phyloP scores from a whole-genome alignment of 2,113 vertebrate species.

The Sialia sialis region DNA sequence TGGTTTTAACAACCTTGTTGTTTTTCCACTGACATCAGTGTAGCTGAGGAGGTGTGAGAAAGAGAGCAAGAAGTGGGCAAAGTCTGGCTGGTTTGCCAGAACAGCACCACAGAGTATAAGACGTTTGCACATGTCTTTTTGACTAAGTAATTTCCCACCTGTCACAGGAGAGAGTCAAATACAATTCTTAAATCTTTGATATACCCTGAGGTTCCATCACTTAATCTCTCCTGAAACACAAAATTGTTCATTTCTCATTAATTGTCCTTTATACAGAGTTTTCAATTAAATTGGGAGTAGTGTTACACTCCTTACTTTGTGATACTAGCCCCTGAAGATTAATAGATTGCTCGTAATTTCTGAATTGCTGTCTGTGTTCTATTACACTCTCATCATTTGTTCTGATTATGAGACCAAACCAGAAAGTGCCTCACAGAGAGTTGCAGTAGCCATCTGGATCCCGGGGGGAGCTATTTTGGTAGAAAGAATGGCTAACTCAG shows the following conservation, averaged over 20 bases:
- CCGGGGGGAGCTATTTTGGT: background rate
- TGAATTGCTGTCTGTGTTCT: constrained; percentile 45
- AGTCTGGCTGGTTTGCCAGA: background rate
- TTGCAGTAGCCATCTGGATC: background rate
- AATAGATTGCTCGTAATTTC: constrained; percentile 61
- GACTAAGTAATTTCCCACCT: constrained; percentile 21
- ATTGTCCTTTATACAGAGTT: constrained; percentile 61
- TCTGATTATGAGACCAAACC: constrained; percentile 56
- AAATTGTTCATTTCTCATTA: constrained; percentile 72
- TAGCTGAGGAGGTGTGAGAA: background rate
- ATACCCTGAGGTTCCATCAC: constrained; percentile 45
- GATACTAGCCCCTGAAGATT: constrained; percentile 73
- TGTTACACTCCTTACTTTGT: constrained; percentile 67
- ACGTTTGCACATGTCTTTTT: background rate
- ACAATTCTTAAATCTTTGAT: constrained; percentile 8
- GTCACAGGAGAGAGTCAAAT: constrained; percentile 43
- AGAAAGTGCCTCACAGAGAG: constrained; percentile 3
- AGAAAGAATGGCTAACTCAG: background rate
- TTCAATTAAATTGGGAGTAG: constrained; percentile 69
- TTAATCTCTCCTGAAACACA: constrained; percentile 66
- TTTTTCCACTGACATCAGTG: background rate
- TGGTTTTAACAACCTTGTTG: background rate
- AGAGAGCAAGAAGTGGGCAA: background rate
- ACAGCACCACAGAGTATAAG: background rate
- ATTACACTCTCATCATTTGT: background rate